Conservation (phyloP, 2,113 vertebrate genomes). For the Aphyosemion australe region DNA sequence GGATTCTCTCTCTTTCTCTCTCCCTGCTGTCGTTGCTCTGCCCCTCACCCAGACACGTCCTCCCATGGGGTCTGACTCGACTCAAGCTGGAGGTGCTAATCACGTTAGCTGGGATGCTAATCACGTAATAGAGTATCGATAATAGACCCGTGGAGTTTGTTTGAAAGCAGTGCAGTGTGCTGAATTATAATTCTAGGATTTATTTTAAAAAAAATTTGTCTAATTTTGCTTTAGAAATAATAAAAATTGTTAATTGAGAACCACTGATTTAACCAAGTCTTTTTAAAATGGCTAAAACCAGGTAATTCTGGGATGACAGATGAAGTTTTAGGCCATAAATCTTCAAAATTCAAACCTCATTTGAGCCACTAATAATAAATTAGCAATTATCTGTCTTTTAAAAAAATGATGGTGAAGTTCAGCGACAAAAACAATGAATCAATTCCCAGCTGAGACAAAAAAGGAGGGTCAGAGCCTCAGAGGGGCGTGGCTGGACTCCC, state of each 20-base stretch:
- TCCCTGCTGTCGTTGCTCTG: slow-evolving; percentile 45
- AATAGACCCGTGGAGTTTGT: not conserved
- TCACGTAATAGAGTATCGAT: slow-evolving; percentile 20
- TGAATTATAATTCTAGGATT: not conserved
- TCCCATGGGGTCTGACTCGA: slow-evolving; percentile 49
- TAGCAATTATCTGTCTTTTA: too few species aligned
- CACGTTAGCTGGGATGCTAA: slow-evolving; percentile 47
- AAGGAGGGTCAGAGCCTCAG: slow-evolving; percentile 38
- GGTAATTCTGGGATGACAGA: too few species aligned
- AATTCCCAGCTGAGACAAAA: not conserved
- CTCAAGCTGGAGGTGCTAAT: slow-evolving; percentile 69
- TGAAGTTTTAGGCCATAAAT: too few species aligned
- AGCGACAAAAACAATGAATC: not conserved
- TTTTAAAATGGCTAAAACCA: too few species aligned
- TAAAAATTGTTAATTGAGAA: too few species aligned
- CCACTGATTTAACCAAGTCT: too few species aligned
- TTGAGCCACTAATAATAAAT: too few species aligned
- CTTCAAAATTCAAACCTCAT: too few species aligned
- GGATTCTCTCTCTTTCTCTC: slow-evolving; percentile 9
- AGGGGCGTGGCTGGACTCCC: slow-evolving; percentile 53
- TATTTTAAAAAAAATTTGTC: not conserved
- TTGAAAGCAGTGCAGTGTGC: slow-evolving; percentile 11
- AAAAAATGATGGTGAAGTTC: not conserved
- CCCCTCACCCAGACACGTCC: slow-evolving; percentile 59
- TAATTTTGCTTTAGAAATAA: not conserved